Evolutionary conservation across 2,113 vertebrate species (phyloP).

Genomic region (Todiramphus saurophagus): DNA sequence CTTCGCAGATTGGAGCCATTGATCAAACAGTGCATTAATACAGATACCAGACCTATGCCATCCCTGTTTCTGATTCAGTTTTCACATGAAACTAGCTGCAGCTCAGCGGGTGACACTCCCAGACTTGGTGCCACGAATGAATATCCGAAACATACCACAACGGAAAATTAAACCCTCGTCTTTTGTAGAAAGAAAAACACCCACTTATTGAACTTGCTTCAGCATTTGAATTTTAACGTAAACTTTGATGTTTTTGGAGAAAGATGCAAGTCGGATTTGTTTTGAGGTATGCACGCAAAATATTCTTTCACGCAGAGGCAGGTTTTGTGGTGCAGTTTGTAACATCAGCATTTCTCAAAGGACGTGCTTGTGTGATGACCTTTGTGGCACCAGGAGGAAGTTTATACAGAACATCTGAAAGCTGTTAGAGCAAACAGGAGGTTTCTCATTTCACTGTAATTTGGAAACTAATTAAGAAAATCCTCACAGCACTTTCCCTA

Average conservation of each 20-base stretch:
- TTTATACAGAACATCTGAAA: background rate
- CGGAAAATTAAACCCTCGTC: background rate
- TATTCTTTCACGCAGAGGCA: background rate
- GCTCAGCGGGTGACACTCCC: background rate
- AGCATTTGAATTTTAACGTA: background rate
- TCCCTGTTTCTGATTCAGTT: background rate
- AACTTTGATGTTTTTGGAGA: background rate
- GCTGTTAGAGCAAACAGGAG: background rate
- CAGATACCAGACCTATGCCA: background rate
- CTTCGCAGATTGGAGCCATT: background rate
- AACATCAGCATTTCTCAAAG: background rate
- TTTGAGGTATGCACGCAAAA: background rate
- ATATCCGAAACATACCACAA: background rate
- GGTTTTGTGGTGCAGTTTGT: background rate
- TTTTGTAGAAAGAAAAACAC: background rate
- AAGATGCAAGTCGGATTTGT: background rate
- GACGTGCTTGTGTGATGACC: background rate
- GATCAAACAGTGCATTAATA: background rate
- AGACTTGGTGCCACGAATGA: fast-evolving
- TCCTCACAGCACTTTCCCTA: background rate
- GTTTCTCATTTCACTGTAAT: background rate
- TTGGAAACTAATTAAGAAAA: background rate
- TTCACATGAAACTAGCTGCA: background rate
- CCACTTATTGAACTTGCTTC: background rate
- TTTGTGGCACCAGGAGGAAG: background rate